Base-by-base conservation (phyloP, 2,888 invertebrate genomes). In the Aporophyla lueneburgensis region DNA sequence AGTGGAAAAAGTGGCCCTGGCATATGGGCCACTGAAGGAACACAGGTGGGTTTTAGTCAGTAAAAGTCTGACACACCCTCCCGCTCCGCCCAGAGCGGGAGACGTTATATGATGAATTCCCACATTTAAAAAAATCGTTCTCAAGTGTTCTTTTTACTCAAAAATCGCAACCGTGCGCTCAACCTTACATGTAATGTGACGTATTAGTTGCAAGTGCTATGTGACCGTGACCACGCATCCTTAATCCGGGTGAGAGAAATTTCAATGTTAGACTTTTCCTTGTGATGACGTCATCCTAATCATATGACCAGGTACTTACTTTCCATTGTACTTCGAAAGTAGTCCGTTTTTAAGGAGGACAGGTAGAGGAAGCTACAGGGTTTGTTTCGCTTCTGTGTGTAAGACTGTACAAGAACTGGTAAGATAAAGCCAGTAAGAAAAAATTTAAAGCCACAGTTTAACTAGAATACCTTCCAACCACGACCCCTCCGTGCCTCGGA, bases 161-260 rank as follows among this genome's bases (percentile, higher is more conserved):
- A 10, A 14, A 71, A 66, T 58, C 72, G 74, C 33, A 59, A 72
- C 0, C 65, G 51, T 67, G 74, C 61, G 80, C 53, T 27, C 1
- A 63, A 58, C 10, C 70, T 83, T 80, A 74, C 10, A 6, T 51
- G 14, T 58, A 72, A 63, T 51, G 49, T 80, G 86, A 73, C 78
- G 58, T 33, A 58, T 58, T 46, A 40, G 2, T 63, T 49, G 58
- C 51, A 65, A 73, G 73, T 85, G 49, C 67, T 69, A 61, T 63
- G 65, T 19, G 69, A 62, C 69, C 68, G 53, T 86, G 83, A 69
- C 70, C 58, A 54, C 76, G 86, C 86, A 83, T 70, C 76, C 80
- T 72, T 61, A 78, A 61, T 80, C 80, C 59, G 69, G 74, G 80
- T 74, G 19, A 72, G 84, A 78, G 86, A 84, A 85, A 85, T 82